Conservation (phyloP, 1,140 invertebrate species). For the Chionoecetes opilio region DNA sequence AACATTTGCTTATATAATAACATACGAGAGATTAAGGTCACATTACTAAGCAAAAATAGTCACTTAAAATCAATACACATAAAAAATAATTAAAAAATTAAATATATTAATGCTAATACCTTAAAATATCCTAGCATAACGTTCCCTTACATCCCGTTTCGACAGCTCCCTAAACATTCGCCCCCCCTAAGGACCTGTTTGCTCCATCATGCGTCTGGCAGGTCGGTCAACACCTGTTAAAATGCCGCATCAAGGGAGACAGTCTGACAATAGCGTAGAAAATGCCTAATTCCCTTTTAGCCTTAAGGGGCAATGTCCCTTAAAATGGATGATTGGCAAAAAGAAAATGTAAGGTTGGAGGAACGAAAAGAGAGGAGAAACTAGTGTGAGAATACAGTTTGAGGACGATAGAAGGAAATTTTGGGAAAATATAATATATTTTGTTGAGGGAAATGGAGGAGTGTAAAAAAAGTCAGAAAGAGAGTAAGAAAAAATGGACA, state of each 20-base stretch:
- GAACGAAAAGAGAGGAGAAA: neutral
- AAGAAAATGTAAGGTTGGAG: no score
- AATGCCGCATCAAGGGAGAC: constrained; percentile 61
- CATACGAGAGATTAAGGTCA: no score
- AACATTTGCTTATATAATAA: no score
- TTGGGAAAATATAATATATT: neutral
- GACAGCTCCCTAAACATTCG: constrained; percentile 49
- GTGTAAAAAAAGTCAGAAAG: neutral
- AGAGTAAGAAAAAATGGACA: neutral
- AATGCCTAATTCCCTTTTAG: constrained; percentile 65
- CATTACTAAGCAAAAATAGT: no score
- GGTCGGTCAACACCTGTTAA: constrained; percentile 67
- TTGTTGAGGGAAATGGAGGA: neutral
- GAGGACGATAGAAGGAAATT: neutral
- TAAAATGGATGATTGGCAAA: neutral
- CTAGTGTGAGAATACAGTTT: neutral
- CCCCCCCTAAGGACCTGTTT: constrained; percentile 29
- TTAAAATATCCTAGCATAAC: neutral
- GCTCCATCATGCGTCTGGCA: constrained; percentile 62
- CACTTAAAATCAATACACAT: no score
- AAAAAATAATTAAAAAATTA: no score
- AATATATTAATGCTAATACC: no score
- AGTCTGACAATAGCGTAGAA: constrained; percentile 61
- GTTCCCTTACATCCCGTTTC: neutral
- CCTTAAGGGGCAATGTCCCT: constrained; percentile 8